Evolutionary conservation across 2,113 vertebrate species (phyloP).

Genomic region (Poeciliopsis prolifica): DNA sequence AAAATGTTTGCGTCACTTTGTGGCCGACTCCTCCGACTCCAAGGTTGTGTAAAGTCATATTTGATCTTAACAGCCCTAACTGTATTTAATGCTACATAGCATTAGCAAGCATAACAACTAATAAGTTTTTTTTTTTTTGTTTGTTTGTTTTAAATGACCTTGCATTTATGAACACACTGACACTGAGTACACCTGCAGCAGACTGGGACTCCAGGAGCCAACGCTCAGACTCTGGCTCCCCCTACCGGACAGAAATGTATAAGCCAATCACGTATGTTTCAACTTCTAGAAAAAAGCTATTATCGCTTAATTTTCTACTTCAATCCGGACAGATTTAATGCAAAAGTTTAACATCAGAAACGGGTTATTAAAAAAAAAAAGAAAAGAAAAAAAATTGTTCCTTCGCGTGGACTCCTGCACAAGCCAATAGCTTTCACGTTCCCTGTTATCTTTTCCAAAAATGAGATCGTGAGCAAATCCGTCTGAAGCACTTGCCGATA

Average conservation of each 20-base stretch:
- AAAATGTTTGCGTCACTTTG: too few relatives aligned
- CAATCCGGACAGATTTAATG: not conserved
- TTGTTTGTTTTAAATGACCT: too few relatives aligned
- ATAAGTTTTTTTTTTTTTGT: too few relatives aligned
- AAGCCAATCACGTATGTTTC: not conserved
- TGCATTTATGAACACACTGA: not conserved
- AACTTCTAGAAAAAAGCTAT: not conserved
- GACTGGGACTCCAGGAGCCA: slow-evolving; percentile 18
- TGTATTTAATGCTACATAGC: not conserved
- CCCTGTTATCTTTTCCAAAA: not conserved
- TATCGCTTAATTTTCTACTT: too few relatives aligned
- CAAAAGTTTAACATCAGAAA: too few relatives aligned
- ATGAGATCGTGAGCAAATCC: slow-evolving; percentile 31
- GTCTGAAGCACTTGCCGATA: slow-evolving; percentile 34
- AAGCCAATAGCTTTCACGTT: slow-evolving; percentile 12
- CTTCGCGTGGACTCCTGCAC: too few relatives aligned
- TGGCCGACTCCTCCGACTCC: not conserved
- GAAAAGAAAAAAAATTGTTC: too few relatives aligned
- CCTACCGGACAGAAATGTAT: slow-evolving; percentile 60
- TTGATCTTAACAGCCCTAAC: slow-evolving; percentile 3
- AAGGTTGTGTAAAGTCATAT: slow-evolving; percentile 2
- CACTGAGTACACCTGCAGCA: slow-evolving; percentile 6
- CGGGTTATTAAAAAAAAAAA: not conserved
- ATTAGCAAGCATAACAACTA: not conserved
- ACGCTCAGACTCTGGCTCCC: slow-evolving; percentile 67